Conservation (phyloP, 2,113 vertebrate species). For the Cynocephalus volans region DNA sequence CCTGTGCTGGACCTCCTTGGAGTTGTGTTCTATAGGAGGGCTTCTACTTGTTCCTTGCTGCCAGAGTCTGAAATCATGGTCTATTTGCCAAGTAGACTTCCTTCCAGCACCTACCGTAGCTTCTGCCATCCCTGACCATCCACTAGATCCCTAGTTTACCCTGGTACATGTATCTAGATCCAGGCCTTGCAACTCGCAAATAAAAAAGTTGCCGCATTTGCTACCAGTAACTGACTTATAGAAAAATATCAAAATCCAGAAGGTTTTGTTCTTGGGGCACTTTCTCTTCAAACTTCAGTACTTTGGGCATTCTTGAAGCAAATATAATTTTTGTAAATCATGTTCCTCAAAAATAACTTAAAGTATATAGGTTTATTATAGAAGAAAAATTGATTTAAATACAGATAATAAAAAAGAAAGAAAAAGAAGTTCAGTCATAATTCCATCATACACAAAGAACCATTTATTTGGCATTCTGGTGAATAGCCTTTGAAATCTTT, state of each 20-base stretch:
- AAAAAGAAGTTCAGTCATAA: neutral
- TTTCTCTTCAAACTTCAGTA: neutral
- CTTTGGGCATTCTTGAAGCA: constrained; percentile 37
- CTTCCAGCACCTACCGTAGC: neutral
- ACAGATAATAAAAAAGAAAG: neutral
- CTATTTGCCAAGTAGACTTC: neutral
- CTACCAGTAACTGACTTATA: neutral
- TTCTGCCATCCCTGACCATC: neutral
- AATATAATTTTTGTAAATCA: constrained; percentile 2
- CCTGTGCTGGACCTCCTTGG: neutral
- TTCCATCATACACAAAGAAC: neutral
- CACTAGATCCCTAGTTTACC: neutral
- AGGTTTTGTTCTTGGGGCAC: neutral
- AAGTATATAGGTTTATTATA: neutral
- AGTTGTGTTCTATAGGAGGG: neutral
- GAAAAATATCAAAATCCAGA: neutral
- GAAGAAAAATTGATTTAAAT: neutral
- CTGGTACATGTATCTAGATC: neutral
- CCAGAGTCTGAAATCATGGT: neutral
- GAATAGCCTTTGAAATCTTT: constrained; percentile 4
- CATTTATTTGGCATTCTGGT: neutral
- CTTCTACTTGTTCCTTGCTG: neutral
- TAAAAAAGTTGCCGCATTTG: neutral
- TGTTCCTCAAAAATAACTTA: neutral
- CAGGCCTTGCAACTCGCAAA: neutral